Evolutionary conservation across 2,113 vertebrate genomes (phyloP), one percentile per base, ranked within the genome.

Genomic region (Pseudonaja textilis): DNA sequence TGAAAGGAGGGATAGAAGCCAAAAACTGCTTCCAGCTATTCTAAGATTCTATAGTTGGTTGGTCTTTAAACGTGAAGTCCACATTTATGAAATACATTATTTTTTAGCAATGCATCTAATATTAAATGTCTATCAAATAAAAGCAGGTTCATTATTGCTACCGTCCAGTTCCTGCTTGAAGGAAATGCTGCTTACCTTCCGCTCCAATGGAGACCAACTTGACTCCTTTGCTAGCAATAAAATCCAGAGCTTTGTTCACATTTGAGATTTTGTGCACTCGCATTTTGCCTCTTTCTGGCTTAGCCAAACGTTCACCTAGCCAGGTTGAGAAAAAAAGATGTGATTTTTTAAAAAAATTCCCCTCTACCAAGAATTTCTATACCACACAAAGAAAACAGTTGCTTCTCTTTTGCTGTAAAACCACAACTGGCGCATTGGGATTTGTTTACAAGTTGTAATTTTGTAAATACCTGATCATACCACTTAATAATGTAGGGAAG

Each of bases 201-300:
- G 99, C 99, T 96, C 99, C 99, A 22, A 99, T 99, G 61, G 99
- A 99, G 55, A 99, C 99, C 95, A 99, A 97, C 94, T 99, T 99
- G 95, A 99, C 99, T 93, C 99, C 99, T 98, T 99, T 99, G 96
- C 99, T 98, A 96, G 99, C 97, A 95, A 99, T 99, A 96, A 99
- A 99, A 97, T 98, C 97, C 81, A 99, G 98, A 26, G 99, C 99
- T 98, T 99, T 99, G 97, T 99, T 99, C 56, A 99, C 99, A 0
- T 99, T 99, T 96, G 99, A 99, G 96, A 99, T 99, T 97, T 99
- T 99, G 97, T 99, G 99, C 50, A 99, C 99, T 94, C 99, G 97
- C 99, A 99, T 99, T 96, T 99, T 99, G 95, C 99, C 99, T 97
- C 99, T 97, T 95, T 99, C 99, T 7, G 99, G 99, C 96, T 99